Evolutionary conservation across 2,797 vertebrate genomes (phyloP).

Genomic region (Pelodytes ibericus): DNA sequence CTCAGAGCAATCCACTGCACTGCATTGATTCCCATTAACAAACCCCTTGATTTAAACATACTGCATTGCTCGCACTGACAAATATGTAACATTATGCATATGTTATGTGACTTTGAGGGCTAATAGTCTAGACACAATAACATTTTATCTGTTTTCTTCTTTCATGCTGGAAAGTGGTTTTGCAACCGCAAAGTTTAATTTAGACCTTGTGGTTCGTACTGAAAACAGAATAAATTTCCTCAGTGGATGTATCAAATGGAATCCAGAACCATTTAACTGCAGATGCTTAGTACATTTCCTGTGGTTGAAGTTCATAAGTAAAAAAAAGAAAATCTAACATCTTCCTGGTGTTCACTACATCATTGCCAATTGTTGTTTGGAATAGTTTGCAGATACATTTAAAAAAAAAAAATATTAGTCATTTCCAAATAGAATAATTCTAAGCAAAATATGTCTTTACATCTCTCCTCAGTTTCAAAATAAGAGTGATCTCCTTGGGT

Average conservation of each 20-base stretch:
- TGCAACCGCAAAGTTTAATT: conserved; percentile 52
- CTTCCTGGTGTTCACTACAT: not conserved
- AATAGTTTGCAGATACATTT: not conserved
- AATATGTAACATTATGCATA: conserved; percentile 3
- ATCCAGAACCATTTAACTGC: conserved; percentile 37
- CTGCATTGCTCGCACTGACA: not conserved
- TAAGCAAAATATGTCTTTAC: not conserved
- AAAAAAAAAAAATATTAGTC: not conserved
- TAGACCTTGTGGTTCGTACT: conserved; percentile 44
- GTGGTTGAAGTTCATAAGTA: conserved; percentile 37
- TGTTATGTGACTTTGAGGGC: conserved; percentile 26
- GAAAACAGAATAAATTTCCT: conserved; percentile 48
- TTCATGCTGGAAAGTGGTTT: conserved; percentile 42
- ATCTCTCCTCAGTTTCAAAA: not conserved
- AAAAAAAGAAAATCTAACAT: not conserved
- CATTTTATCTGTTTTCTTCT: conserved; percentile 24
- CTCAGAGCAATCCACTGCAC: not conserved
- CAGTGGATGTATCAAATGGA: conserved; percentile 39
- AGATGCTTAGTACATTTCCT: conserved; percentile 44
- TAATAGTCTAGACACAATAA: conserved; percentile 36
- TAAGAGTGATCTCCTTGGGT: conserved; percentile 14
- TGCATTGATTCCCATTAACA: conserved; percentile 1
- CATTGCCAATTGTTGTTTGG: not conserved
- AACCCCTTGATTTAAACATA: not conserved
- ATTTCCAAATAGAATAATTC: not conserved